A percentile compares a stretch with the other conserved stretches of the same genome.
Conservation (phyloP, 1,140 invertebrate species). For the Triops longicaudatus region DNA sequence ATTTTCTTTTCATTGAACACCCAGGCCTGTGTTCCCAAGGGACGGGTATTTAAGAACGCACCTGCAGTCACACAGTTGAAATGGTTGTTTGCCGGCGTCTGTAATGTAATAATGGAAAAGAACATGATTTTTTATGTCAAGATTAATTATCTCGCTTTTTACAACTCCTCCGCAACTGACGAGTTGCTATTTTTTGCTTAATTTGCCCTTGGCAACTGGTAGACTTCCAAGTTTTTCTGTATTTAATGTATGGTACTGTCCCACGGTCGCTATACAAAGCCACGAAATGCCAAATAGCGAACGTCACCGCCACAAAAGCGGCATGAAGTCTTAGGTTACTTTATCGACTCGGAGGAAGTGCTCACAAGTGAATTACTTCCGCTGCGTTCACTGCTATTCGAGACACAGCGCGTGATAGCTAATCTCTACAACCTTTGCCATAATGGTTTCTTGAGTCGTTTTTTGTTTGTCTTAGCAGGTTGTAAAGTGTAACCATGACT, state of each 20-base stretch:
- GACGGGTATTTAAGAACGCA: no score
- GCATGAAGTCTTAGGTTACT: background rate
- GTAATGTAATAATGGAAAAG: no score
- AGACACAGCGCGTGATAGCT: background rate
- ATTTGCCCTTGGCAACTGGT: background rate
- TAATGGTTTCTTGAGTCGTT: background rate
- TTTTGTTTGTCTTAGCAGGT: background rate
- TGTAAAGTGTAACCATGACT: conserved; percentile 36
- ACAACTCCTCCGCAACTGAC: no score
- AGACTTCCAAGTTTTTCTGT: background rate
- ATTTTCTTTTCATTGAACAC: no score
- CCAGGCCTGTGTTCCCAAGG: no score
- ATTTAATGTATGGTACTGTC: background rate
- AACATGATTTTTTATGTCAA: no score
- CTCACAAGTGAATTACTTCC: conserved; percentile 2
- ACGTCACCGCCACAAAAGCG: background rate
- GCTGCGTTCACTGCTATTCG: background rate
- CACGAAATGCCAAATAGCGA: background rate
- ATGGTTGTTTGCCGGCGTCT: no score
- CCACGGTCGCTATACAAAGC: background rate
- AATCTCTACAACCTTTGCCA: background rate
- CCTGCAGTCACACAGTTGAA: no score
- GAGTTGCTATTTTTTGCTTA: no score
- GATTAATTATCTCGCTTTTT: no score
- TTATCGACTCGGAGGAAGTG: background rate